Conservation (phyloP, 2,113 vertebrate genomes). For the Mus musculus region GRCm39 chr11:14600501-14601000, state of each 20-base stretch:
- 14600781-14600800: neutral
- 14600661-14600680: neutral
- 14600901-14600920: neutral
- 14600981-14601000: neutral
- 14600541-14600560: no score
- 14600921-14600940: neutral
- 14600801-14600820: neutral
- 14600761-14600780: neutral
- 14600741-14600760: neutral
- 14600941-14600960: neutral
- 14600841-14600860: no score
- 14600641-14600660: neutral
- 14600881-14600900: no score
- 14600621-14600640: neutral
- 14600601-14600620: neutral
- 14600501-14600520: no score
- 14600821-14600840: neutral
- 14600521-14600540: no score
- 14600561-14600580: no score
- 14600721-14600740: neutral
- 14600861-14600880: neutral
- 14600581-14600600: no score
- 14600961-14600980: neutral
- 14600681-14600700: neutral
- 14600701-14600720: no score